These are phyloP conservation scores for Gymnodraco acuticeps DNA, from an alignment of 2,797 vertebrate genomes.

Conservation along the genomic window DNA sequence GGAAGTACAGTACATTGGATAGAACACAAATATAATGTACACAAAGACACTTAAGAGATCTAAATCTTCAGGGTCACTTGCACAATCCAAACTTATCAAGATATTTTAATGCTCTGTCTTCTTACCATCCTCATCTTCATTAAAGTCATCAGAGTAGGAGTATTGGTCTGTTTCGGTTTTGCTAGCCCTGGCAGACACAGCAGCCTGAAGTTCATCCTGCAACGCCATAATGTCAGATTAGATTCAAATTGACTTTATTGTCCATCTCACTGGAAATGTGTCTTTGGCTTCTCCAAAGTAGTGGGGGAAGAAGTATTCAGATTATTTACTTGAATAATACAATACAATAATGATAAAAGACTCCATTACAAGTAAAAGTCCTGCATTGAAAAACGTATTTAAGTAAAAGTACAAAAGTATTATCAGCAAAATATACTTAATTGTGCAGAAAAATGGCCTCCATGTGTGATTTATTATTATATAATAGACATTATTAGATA, in stretches of 20 bases:
- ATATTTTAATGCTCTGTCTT: neutral
- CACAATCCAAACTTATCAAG: neutral
- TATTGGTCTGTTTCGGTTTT: conserved; percentile 71
- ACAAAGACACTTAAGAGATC: neutral
- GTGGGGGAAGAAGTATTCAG: too few relatives aligned
- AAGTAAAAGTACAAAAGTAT: too few relatives aligned
- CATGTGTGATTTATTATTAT: too few relatives aligned
- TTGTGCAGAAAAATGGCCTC: too few relatives aligned
- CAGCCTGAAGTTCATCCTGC: conserved; percentile 89
- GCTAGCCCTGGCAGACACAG: conserved; percentile 81
- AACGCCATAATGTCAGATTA: conserved; percentile 24
- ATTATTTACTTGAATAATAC: too few relatives aligned
- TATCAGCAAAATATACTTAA: too few relatives aligned
- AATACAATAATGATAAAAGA: too few relatives aligned
- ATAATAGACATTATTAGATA: too few relatives aligned
- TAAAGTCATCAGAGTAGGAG: conserved; percentile 88
- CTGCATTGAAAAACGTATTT: too few relatives aligned
- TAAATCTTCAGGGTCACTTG: neutral
- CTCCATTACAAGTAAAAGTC: too few relatives aligned
- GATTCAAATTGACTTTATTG: neutral
- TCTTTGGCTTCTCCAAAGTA: conserved; percentile 1
- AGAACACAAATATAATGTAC: neutral
- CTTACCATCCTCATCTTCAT: conserved; percentile 84
- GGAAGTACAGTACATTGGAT: too few relatives aligned
- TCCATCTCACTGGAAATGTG: neutral